Conservation (phyloP, 2,113 vertebrate genomes). For the Romanogobio albipinnatus region DNA sequence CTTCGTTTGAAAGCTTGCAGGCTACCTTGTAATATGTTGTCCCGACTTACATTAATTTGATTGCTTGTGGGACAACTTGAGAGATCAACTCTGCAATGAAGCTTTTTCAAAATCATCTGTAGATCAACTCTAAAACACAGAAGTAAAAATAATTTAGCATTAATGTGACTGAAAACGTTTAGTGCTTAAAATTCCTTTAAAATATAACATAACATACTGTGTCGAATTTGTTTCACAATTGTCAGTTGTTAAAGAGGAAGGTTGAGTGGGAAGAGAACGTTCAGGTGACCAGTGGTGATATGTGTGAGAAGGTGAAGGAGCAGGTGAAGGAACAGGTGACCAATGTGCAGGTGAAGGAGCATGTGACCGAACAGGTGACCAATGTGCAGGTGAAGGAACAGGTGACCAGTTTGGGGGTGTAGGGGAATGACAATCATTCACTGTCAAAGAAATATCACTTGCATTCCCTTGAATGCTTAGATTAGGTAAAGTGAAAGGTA, state of each 20-base stretch:
- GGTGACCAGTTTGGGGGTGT: constrained; percentile 9
- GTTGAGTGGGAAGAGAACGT: background rate
- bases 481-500: too few relatives aligned
- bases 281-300: constrained; percentile 1
- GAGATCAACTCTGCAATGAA: constrained; percentile 18
- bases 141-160: background rate
- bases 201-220: background rate
- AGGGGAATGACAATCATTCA: background rate
- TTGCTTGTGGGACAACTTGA: background rate
- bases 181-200: background rate
- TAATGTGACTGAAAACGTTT: background rate
- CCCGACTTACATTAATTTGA: constrained; percentile 25
- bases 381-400: too few relatives aligned
- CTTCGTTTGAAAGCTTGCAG: background rate
- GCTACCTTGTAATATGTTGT: constrained; percentile 17
- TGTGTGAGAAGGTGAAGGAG: background rate
- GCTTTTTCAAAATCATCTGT: constrained; percentile 30
- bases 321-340: background rate
- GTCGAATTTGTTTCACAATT: background rate
- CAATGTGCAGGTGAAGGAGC: too few relatives aligned
- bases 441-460: background rate
- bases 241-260: background rate
- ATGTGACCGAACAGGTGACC: too few relatives aligned
- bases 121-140: constrained; percentile 28
- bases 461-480: too few relatives aligned